Percentiles rank a stretch among this genome's conserved stretches.
phyloP scores from a whole-genome alignment of 2,797 vertebrate species.

The Microcaecilia unicolor region DNA sequence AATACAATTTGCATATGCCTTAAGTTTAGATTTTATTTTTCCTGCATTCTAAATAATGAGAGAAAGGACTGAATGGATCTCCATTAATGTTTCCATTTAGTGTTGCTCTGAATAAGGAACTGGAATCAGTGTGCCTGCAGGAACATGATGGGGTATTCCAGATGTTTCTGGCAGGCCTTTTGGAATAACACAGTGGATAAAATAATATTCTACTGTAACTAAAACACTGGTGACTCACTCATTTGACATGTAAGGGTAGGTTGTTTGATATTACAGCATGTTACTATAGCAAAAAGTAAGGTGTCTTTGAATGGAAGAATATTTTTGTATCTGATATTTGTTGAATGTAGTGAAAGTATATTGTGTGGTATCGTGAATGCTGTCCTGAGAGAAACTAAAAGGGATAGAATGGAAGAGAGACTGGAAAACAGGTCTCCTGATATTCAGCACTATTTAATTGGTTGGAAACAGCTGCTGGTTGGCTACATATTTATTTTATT shows the following conservation, averaged over 20 bases:
- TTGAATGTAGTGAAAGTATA: background rate
- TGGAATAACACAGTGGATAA: background rate
- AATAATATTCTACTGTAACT: background rate
- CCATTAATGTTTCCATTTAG: background rate
- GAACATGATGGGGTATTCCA: background rate
- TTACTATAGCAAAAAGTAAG: background rate
- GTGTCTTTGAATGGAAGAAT: background rate
- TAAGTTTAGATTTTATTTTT: constrained; percentile 1
- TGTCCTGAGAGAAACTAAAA: too few species aligned
- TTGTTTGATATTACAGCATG: too few species aligned
- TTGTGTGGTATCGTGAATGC: too few species aligned
- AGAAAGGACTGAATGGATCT: accelerated
- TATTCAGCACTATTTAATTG: too few species aligned
- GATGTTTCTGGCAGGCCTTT: background rate
- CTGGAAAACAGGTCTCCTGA: too few species aligned
- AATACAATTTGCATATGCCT: background rate
- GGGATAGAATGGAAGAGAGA: too few species aligned
- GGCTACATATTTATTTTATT: too few species aligned
- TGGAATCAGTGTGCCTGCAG: background rate
- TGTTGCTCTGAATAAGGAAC: background rate
- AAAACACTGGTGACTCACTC: background rate
- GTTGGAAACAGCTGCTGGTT: too few species aligned
- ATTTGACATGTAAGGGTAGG: background rate
- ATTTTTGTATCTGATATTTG: background rate
- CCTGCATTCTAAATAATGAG: background rate